Conservation (phyloP, 1,140 invertebrate genomes). For the Rhyzopertha dominica region DNA sequence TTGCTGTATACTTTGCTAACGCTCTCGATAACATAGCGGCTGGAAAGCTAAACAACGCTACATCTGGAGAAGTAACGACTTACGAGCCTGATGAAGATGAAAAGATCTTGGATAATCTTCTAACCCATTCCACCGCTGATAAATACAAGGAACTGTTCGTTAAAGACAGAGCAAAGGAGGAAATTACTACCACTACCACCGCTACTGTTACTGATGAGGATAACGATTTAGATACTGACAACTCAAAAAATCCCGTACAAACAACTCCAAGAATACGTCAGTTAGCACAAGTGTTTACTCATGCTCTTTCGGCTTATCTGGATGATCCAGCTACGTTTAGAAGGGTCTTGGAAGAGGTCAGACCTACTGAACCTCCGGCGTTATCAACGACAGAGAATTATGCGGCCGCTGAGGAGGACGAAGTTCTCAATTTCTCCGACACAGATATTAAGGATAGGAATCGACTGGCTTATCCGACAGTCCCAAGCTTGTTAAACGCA, state of each 20-base stretch:
- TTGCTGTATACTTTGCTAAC: constrained; percentile 72
- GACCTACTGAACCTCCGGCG: constrained; percentile 67
- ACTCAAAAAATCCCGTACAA: constrained; percentile 56
- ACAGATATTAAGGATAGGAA: constrained; percentile 47
- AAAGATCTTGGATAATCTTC: constrained; percentile 43
- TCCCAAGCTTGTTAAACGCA: constrained; percentile 21
- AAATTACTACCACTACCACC: constrained; percentile 35
- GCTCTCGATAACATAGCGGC: constrained; percentile 58
- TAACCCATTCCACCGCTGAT: constrained; percentile 55
- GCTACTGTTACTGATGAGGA: constrained; percentile 43
- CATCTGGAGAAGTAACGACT: constrained; percentile 32
- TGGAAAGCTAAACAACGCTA: constrained; percentile 29
- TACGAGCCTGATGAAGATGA: constrained; percentile 46
- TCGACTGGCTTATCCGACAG: constrained; percentile 32
- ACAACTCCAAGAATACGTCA: constrained; percentile 62
- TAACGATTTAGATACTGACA: constrained; percentile 56
- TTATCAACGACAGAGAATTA: constrained; percentile 21
- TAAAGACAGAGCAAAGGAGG: constrained; percentile 23
- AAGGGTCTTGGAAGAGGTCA: constrained; percentile 64
- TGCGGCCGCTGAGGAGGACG: constrained; percentile 57
- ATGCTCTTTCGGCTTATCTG: constrained; percentile 72
- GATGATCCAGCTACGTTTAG: constrained; percentile 75
- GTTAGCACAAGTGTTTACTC: constrained; percentile 75
- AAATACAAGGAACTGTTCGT: constrained; percentile 55
- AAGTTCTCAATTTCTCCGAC: constrained; percentile 71